Conservation (phyloP, 2,113 vertebrate genomes). For the Pedionomus torquatus region DNA sequence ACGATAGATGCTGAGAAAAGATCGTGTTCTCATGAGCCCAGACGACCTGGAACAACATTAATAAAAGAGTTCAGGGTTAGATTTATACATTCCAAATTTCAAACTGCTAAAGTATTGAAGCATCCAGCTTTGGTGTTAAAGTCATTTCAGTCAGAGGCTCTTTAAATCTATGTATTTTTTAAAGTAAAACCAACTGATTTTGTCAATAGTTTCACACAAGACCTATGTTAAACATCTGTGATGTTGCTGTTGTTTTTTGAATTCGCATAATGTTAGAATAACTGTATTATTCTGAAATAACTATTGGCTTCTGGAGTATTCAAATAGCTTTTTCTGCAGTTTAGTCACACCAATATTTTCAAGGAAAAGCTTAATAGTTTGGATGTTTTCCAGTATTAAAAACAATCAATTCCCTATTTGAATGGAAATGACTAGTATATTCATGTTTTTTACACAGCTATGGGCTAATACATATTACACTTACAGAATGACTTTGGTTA, state of each 20-base stretch:
- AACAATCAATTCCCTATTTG: neutral
- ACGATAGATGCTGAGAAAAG: neutral
- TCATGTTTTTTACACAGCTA: neutral
- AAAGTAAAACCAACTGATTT: neutral
- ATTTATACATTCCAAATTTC: neutral
- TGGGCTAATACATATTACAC: neutral
- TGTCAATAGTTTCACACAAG: neutral
- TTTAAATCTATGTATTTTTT: neutral
- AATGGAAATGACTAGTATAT: neutral
- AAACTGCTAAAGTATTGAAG: neutral
- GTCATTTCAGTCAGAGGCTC: neutral
- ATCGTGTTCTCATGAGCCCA: neutral
- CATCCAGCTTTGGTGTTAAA: neutral
- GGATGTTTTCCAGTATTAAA: neutral
- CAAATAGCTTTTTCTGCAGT: neutral
- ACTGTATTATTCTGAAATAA: neutral
- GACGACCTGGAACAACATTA: neutral
- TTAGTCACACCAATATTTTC: neutral
- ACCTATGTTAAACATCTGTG: neutral
- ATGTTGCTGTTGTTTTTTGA: neutral
- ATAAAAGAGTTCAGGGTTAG: neutral
- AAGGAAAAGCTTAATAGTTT: neutral
- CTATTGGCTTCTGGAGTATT: neutral
- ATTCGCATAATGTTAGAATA: neutral
- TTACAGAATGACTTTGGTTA: neutral